Base-by-base conservation (phyloP, 2,113 vertebrate genomes). In the Oenanthe oenanthe region DNA sequence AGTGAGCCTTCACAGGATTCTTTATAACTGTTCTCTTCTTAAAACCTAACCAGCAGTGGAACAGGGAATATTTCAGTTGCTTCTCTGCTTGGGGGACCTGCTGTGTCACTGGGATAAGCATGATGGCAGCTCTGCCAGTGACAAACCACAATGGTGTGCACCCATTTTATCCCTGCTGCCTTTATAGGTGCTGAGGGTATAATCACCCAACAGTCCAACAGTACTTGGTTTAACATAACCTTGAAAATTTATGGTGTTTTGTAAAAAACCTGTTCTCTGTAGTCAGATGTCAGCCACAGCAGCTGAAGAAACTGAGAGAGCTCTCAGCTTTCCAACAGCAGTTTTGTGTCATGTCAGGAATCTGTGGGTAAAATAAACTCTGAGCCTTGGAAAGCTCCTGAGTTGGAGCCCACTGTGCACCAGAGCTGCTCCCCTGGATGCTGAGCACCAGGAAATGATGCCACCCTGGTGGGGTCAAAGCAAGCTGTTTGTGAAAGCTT, bases 1-100 rank as follows among this genome's bases (percentile, higher is more conserved):
- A 61, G 13, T 0, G 22, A 58, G 29, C 60, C 26, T 57, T n/a
- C 38, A 2, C 32, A 22, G 43, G 43, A 0, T 20, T 1, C 67
- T 68, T 54, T 14, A 3, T 7, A 48, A 2, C n/a, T 25, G 47
- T 47, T 7, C 47, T 47, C 40, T 14, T 5, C 40, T 14, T 6
- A 53, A 86, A 48, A 15, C 21, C 29, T 6, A 17, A 1, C n/a
- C 20, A 62, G 34, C 58, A 31, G 47, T 1, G 2, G 25, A 17
- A 19, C 36, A 21, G 32, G 40, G 25, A 57, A 7, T 32, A 24
- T 61, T 88, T 40, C 22, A 28, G 6, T 12, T n/a, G 42, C 14
- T 48, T 42, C 53, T 45, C 18, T 88, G 51, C 60, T 12, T 34
- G 26, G 9, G 47, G 56, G 15, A 7, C 45, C 48, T 68, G 48